These are phyloP conservation scores for Contarinia nasturtii DNA, from an alignment of 1,140 invertebrate species.

Conservation along the genomic window DNA sequence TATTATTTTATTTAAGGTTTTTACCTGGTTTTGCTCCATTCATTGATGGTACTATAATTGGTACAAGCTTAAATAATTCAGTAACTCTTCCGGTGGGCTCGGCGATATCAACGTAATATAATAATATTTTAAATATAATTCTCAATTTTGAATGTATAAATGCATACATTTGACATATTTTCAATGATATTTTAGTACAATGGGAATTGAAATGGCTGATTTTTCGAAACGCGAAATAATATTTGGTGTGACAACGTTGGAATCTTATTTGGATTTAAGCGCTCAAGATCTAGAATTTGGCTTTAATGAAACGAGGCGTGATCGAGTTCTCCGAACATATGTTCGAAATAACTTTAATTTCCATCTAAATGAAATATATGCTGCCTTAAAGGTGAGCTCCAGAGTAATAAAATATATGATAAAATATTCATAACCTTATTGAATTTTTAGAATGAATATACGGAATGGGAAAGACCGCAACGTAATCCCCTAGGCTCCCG, in stretches of 20 bases:
- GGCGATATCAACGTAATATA: conserved; percentile 20
- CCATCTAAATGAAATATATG: conserved; percentile 79
- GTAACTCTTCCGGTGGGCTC: conserved; percentile 19
- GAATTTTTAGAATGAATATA: conserved; percentile 56
- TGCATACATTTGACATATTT: background rate
- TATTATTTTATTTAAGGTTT: conserved; percentile 29
- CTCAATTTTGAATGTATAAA: background rate
- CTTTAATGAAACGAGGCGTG: conserved; percentile 63
- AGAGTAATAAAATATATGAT: background rate
- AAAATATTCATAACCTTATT: background rate
- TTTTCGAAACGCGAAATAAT: conserved; percentile 61
- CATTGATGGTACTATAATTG: conserved; percentile 56
- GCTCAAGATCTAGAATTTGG: conserved; percentile 64
- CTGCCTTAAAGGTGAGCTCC: conserved; percentile 43
- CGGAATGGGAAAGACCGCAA: conserved; percentile 68
- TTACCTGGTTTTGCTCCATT: conserved; percentile 77
- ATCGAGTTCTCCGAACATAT: conserved; percentile 69
- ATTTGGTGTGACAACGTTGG: conserved; percentile 53
- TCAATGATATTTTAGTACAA: conserved; percentile 22
- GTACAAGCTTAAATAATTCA: conserved; percentile 10
- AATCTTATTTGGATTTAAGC: conserved; percentile 57
- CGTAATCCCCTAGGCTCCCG: conserved; percentile 54
- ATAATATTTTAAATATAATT: background rate
- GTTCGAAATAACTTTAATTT: conserved; percentile 76
- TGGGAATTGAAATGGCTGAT: conserved; percentile 60